Evolutionary conservation across 2,888 invertebrate species (phyloP).

Genomic region (Eledona agricola): DNA sequence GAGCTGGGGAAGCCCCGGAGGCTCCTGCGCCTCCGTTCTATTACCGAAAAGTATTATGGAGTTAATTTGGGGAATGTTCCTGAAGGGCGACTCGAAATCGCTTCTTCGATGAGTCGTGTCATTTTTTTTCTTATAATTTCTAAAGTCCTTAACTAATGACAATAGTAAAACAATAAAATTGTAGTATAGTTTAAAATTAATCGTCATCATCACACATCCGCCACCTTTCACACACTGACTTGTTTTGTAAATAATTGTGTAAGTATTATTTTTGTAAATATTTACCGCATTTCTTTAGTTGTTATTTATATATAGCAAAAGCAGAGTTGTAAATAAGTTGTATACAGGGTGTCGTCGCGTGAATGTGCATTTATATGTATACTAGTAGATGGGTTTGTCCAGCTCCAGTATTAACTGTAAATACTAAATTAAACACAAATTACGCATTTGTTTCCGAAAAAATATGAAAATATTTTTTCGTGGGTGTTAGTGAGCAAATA

Average conservation of each 20-base stretch:
- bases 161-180: slow-evolving; percentile 19
- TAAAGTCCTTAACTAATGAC: slow-evolving; percentile 4
- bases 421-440: not conserved
- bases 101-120: not conserved
- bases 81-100: too few species aligned
- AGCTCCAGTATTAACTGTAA: slow-evolving; percentile 28
- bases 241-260: slow-evolving; percentile 1
- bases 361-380: slow-evolving; percentile 5
- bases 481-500: too few species aligned
- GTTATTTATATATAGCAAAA: too few species aligned
- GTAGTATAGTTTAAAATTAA: slow-evolving; percentile 10
- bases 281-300: too few species aligned
- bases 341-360: slow-evolving; percentile 21
- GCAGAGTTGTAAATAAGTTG: too few species aligned
- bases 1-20: slow-evolving; percentile 27
- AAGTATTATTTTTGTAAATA: too few species aligned
- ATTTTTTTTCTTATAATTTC: not conserved
- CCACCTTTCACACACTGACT: slow-evolving; percentile 1
- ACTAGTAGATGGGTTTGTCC: slow-evolving; percentile 21
- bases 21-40: slow-evolving; percentile 7
- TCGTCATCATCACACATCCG: slow-evolving; percentile 7
- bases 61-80: slow-evolving; percentile 23
- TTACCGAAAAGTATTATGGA: slow-evolving; percentile 21
- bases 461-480: too few species aligned
- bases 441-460: too few species aligned